These are phyloP conservation scores for Laticauda laticaudata DNA, from an alignment of 2,113 vertebrate species.

Conservation along the genomic window DNA sequence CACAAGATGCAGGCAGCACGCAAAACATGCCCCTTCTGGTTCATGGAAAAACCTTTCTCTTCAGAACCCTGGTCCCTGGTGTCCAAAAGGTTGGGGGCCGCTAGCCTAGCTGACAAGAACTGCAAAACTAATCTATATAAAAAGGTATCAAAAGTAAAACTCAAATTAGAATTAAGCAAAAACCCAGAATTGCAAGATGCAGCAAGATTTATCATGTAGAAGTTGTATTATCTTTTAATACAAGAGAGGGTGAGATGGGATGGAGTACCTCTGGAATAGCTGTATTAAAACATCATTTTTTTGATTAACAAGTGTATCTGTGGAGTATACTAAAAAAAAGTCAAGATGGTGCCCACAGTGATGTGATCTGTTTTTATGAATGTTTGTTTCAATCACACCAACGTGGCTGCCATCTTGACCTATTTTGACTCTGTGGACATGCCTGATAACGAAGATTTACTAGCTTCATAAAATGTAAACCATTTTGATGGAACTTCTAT, in stretches of 20 bases:
- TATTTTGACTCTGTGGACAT: neutral
- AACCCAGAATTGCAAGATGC: neutral
- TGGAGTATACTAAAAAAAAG: neutral
- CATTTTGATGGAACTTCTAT: neutral
- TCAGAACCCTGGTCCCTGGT: too few species aligned
- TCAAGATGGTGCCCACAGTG: neutral
- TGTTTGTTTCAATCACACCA: neutral
- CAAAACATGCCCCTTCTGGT: too few species aligned
- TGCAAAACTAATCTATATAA: neutral
- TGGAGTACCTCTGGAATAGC: constrained; percentile 32
- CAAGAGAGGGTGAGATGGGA: neutral
- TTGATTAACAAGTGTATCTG: neutral
- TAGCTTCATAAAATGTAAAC: neutral
- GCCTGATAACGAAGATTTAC: neutral
- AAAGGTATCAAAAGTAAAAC: neutral
- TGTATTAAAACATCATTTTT: constrained; percentile 23
- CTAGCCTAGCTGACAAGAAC: neutral
- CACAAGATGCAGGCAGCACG: too few species aligned
- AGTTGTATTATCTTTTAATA: neutral
- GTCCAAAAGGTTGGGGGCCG: neutral
- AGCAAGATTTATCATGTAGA: constrained; percentile 14
- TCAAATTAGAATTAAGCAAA: neutral
- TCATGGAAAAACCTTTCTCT: too few species aligned
- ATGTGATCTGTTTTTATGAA: neutral
- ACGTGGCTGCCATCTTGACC: neutral